Evolutionary conservation across 2,113 vertebrate species (phyloP).

Genomic region (Laticauda colubrina): DNA sequence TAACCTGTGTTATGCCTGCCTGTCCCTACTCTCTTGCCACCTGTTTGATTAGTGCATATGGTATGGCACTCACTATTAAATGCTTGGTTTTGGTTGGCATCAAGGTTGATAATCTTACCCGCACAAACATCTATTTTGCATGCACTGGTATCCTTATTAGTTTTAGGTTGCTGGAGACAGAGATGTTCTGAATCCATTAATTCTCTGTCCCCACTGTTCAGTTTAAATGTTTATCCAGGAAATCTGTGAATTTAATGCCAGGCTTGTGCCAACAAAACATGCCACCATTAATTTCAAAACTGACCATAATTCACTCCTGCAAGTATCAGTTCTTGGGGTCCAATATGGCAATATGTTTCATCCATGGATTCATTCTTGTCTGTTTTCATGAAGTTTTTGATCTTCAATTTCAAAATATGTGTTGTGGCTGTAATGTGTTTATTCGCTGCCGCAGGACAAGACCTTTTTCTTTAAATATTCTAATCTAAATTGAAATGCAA

Average conservation of each 20-base stretch:
- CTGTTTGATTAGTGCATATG: no score
- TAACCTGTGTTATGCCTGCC: no score
- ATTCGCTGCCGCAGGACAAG: accelerated
- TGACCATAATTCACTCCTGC: not conserved
- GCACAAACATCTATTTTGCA: no score
- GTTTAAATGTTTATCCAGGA: no score
- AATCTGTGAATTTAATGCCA: not conserved
- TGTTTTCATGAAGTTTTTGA: not conserved
- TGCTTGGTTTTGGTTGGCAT: no score
- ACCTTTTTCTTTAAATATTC: accelerated
- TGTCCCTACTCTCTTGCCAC: no score
- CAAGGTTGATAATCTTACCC: no score
- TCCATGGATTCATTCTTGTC: not conserved
- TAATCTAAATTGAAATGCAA: not conserved
- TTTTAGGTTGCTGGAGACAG: no score
- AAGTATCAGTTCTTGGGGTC: accelerated
- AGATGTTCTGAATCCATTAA: no score
- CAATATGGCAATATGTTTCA: not conserved
- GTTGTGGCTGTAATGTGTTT: not conserved
- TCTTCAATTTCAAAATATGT: not conserved
- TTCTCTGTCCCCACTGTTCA: no score
- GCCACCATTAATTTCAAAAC: slow-evolving; percentile 28
- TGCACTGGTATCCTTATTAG: no score
- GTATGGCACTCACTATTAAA: no score
- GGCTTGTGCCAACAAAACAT: not conserved